Evolutionary conservation across 2,888 invertebrate species (phyloP), one percentile per base, ranked within the genome.

Genomic region (Microplitis deprimator): DNA sequence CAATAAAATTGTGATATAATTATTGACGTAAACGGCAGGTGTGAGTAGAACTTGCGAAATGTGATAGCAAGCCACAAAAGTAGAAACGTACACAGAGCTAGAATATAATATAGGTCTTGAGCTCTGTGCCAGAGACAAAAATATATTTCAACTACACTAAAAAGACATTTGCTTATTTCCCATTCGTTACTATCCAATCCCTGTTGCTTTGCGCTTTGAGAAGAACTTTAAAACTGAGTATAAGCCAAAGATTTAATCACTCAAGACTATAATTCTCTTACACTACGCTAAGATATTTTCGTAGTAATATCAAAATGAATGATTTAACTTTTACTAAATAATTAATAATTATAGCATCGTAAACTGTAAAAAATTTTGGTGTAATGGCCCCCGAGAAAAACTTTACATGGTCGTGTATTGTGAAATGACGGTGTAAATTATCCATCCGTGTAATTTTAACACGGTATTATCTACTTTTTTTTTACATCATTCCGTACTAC

Each of bases 61-160:
- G 13, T 41, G 38, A 75, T 67, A 29, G 67, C 68, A 40, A 71
- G 62, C 40, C 59, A 68, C 76, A 81, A 80, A 80, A 75, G 79
- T 74, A 78, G 79, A 78, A 78, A 75, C 78, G 79, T 81, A 80
- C 77, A 80, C 79, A 65, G 74, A 68, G 68, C 74, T 68, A 79
- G 77, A 71, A 70, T 80, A 77, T 82, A 83, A 87, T 87, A 85
- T 85, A 88, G 87, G 87, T 85, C 87, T 73, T 84, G 85, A 87
- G 88, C 86, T 84, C 83, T 81, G 88, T 87, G 88, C 88, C 87
- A 88, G 84, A 87, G 88, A 87, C 88, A 78, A 88, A 88, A 88
- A 88, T 88, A 88, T 83, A 84, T 68, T 81, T 83, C 77, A 76
- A 78, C 76, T 61, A 65, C 61, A 65, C 70, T 61, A 68, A 40